Percentiles rank a stretch among this genome's conserved stretches.
Evolutionary conservation across 1,140 invertebrate species (phyloP).

Genomic region (Microplitis demolitor): DNA sequence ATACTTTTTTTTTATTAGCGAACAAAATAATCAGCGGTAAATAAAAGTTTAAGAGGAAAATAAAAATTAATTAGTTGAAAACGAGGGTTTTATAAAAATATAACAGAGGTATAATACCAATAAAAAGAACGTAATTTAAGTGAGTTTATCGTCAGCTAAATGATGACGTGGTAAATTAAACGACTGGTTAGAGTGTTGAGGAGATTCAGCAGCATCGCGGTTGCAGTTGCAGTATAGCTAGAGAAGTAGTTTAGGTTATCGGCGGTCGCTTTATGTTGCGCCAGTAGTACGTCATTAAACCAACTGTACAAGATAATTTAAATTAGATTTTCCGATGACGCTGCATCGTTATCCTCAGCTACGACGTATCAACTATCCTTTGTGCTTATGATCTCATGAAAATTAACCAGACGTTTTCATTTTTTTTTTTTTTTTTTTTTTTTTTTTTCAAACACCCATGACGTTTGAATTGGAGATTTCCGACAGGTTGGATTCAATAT

Average conservation of each 20-base stretch:
- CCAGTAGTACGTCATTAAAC: slow-evolving; percentile 3
- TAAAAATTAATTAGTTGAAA: too few relatives aligned
- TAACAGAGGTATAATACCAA: too few relatives aligned
- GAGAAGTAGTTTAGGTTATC: not conserved
- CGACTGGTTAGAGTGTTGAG: not conserved
- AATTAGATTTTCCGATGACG: slow-evolving; percentile 8
- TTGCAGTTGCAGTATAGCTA: too few relatives aligned
- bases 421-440: not conserved
- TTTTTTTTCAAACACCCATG: not conserved
- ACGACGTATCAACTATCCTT: not conserved
- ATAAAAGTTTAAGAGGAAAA: too few relatives aligned
- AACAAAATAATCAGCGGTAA: too few relatives aligned
- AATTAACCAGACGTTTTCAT: not conserved
- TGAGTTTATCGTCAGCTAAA: too few relatives aligned
- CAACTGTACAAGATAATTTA: slow-evolving; percentile 9
- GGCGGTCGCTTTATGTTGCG: not conserved
- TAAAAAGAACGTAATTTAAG: too few relatives aligned
- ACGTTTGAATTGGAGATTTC: slow-evolving; percentile 2
- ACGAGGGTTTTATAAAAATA: too few relatives aligned
- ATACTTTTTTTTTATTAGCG: too few relatives aligned
- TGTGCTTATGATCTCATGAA: not conserved
- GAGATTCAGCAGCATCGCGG: not conserved
- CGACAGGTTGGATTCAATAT: not conserved
- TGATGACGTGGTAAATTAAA: not conserved
- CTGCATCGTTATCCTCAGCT: not conserved